phyloP scores from a whole-genome alignment of 2,888 invertebrate species.

The Rhagonycha lutea region DNA sequence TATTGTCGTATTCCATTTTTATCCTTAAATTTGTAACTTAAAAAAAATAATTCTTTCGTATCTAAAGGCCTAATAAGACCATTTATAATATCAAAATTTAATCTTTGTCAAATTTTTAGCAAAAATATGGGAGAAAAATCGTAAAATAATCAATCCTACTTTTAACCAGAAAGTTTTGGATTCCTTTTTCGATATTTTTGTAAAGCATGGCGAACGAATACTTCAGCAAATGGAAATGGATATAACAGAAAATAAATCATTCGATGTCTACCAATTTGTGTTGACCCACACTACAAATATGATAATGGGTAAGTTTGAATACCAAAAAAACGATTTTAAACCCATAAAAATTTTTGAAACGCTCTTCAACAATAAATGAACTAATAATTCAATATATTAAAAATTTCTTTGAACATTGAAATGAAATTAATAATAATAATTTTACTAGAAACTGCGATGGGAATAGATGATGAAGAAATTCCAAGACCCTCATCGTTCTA shows the following conservation, averaged over 20 bases:
- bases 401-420: too few relatives aligned
- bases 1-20: too few relatives aligned
- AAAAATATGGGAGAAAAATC: background rate
- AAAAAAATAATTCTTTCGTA: too few relatives aligned
- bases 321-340: background rate
- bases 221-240: background rate
- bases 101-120: background rate
- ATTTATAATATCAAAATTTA: too few relatives aligned
- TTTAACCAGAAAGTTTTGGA: background rate
- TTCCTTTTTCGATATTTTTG: background rate
- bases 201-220: background rate
- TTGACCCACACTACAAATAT: background rate
- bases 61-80: too few relatives aligned
- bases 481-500: background rate
- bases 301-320: background rate
- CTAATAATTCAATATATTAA: too few relatives aligned
- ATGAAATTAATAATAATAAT: background rate
- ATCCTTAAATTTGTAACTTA: too few relatives aligned
- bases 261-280: background rate
- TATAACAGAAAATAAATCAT: background rate
- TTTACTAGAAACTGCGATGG: background rate
- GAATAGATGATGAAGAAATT: background rate
- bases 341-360: too few relatives aligned
- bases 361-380: too few relatives aligned
- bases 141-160: background rate